phyloP scores from a whole-genome alignment of 2,113 vertebrate genomes.

The Psittacus erithacus region DNA sequence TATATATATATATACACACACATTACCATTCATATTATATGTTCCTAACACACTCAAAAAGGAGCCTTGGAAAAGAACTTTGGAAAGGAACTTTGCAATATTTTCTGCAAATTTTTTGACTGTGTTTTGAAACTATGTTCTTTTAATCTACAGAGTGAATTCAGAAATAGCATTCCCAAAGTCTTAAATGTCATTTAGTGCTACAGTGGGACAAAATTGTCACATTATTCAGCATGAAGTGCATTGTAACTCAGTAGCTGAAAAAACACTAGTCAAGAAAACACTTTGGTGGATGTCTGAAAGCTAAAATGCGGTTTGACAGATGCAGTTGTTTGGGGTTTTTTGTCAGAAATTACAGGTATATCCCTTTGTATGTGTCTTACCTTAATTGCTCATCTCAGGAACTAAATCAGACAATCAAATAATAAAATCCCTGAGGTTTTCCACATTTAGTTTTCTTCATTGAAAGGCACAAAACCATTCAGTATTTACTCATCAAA shows the following conservation, averaged over 20 bases:
- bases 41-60: neutral
- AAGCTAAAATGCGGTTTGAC: neutral
- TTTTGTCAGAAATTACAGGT: constrained; percentile 42
- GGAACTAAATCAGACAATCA: constrained; percentile 41
- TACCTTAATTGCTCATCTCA: constrained; percentile 30
- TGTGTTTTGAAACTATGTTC: neutral
- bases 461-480: neutral
- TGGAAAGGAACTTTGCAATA: neutral
- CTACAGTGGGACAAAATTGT: neutral
- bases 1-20: too few relatives aligned
- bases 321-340: neutral
- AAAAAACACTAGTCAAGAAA: constrained; percentile 36
- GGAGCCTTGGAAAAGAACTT: neutral
- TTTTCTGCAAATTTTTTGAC: neutral
- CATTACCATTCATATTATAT: neutral
- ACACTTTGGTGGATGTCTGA: constrained; percentile 16
- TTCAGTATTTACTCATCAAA: neutral
- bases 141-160: neutral
- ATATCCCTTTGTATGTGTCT: constrained; percentile 46
- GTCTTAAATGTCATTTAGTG: neutral
- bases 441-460: neutral
- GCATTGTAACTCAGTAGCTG: constrained; percentile 3
- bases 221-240: neutral
- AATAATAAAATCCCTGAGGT: constrained; percentile 26
- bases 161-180: neutral